Evolutionary conservation across 2,113 vertebrate species (phyloP), one percentile per base, ranked within the genome.

Genomic region (Gavia stellata): DNA sequence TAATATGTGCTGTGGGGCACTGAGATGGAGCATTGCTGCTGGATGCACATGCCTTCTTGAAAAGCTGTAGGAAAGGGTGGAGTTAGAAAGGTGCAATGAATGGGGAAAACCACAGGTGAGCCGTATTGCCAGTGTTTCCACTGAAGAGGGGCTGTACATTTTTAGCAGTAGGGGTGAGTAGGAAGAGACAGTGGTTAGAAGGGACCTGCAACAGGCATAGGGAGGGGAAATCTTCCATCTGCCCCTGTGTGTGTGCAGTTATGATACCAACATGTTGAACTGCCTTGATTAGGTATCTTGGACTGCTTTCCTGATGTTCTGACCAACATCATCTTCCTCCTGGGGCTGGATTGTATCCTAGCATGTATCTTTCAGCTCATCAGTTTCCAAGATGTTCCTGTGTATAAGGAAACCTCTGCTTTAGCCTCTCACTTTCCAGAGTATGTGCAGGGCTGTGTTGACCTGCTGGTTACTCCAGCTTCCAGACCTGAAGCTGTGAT

Each of bases 211-310:
- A 12, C 8, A 45, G 33, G 14, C 12, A 2, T 2, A 8, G 12
- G 7, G 3, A 17, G 72, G 36, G 28, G 40, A 65, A 53, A 28
- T 44, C 9, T 67, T 91, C 33, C 4, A 3, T 72, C 24, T 71
- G 10, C 12, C 12, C 86, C 29, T 66, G 23, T 26, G 6, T 55
- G 14, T 33, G 8, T 38, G 24, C 53, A 81, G 9, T 47, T 81
- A 38, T 0, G 2, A 16, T 52, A 71, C 14, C 23, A 28, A 1
- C 7, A 4, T 59, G 26, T 42, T 92, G 42, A 50, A 12, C 7
- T 34, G 70, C 7, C 26, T 74, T 70, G 28, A 14, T 84, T 8
- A 26, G 20, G 4, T 79, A 24, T 36, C 8, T 19, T 31, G 20
- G 52, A 12, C 29, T 44, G 18, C 9, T 52, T 93, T 61, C 14